Percentiles rank a stretch among this genome's conserved stretches.
Conservation (phyloP, 2,888 invertebrate species). For the Automeris io region DNA sequence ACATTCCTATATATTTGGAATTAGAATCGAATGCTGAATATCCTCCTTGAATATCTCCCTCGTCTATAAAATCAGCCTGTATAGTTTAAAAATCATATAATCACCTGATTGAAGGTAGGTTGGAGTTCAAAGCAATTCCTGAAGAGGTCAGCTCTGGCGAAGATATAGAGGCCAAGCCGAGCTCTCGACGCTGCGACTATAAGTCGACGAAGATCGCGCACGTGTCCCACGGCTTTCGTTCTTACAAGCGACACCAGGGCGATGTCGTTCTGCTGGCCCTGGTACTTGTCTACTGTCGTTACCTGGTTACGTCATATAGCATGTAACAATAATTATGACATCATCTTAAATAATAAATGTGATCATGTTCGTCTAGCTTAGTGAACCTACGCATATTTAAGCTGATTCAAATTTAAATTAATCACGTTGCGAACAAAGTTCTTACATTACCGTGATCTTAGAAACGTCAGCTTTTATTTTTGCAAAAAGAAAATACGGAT, state of each 20-base stretch:
- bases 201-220: constrained; percentile 95
- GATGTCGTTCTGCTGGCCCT: constrained; percentile 99
- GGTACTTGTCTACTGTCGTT: constrained; percentile 99
- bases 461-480: no score
- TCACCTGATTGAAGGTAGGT: constrained; percentile 93
- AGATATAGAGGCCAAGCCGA: constrained; percentile 95
- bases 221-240: constrained; percentile 97
- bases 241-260: constrained; percentile 97
- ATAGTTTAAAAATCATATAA: no score
- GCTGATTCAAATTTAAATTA: no score
- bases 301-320: constrained; percentile 77
- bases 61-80: no score
- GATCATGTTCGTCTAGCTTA: background rate
- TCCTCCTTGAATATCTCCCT: no score
- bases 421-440: no score
- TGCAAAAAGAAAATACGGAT: no score
- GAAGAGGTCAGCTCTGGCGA: constrained; percentile 94
- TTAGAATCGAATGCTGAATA: no score
- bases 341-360: background rate
- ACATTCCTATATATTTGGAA: no score
- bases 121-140: constrained; percentile 97
- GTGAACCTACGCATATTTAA: background rate
- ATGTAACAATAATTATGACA: background rate
- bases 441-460: no score
- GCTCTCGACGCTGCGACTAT: constrained; percentile 99